These are phyloP conservation scores for Grammomys dolichurus DNA, from an alignment of 2,113 vertebrate genomes.

Conservation along the genomic window DNA sequence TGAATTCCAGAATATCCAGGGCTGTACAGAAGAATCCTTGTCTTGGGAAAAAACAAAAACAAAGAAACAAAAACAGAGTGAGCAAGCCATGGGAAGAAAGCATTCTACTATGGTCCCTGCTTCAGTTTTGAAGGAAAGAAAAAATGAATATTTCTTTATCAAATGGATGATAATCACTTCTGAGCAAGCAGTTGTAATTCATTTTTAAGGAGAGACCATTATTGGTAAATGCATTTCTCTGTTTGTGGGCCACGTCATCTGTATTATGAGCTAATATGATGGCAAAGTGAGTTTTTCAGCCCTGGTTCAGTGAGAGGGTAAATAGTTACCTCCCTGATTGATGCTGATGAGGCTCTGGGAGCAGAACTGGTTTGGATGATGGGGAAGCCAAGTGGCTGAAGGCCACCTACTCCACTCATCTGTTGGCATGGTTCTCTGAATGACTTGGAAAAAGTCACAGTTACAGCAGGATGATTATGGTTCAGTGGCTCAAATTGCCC, in stretches of 20 bases:
- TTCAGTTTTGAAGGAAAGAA: neutral
- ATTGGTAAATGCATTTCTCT: constrained; percentile 45
- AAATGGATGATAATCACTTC: neutral
- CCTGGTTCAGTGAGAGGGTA: constrained; percentile 28
- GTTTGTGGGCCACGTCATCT: constrained; percentile 16
- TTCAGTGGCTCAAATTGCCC: constrained; percentile 57
- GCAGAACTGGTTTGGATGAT: constrained; percentile 10
- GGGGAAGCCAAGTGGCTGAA: constrained; percentile 64
- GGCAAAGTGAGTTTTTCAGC: constrained; percentile 34
- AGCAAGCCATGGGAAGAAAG: neutral
- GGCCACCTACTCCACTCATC: constrained; percentile 17
- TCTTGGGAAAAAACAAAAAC: neutral
- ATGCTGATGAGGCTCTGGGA: constrained; percentile 64
- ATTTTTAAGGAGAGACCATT: constrained; percentile 10
- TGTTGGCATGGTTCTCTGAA: constrained; percentile 45
- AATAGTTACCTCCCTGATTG: constrained; percentile 68
- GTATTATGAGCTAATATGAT: neutral
- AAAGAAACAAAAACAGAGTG: neutral
- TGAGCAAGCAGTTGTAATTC: neutral
- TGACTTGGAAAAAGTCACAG: constrained; percentile 59
- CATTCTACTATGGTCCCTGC: neutral
- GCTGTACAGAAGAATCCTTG: neutral
- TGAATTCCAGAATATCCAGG: neutral
- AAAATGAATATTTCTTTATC: neutral
- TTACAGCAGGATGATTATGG: constrained; percentile 48